These are phyloP conservation scores for Peromyscus leucopus DNA, from an alignment of 2,113 vertebrate genomes.

Conservation along the genomic window DNA sequence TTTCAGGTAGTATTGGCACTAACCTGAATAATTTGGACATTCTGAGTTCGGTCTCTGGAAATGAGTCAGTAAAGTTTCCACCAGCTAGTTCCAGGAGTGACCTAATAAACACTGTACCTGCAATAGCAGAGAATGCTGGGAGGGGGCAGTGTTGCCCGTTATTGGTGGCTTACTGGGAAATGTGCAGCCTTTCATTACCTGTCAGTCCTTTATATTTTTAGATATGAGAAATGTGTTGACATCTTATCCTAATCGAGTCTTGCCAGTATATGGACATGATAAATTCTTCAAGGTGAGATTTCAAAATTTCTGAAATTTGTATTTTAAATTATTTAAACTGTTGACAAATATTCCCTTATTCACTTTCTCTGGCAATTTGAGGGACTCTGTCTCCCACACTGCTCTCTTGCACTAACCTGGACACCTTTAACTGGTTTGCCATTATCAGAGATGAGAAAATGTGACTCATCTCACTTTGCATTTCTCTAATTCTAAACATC, in stretches of 20 bases:
- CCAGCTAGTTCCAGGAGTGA: no score
- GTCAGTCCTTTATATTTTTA: background rate
- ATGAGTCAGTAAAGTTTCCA: slow-evolving; percentile 1
- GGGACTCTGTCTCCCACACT: background rate
- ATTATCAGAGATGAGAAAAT: background rate
- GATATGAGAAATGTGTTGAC: background rate
- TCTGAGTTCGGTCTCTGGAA: background rate
- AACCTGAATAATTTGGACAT: background rate
- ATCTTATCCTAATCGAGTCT: background rate
- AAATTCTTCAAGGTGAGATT: slow-evolving; percentile 16
- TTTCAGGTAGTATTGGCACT: rapidly evolving
- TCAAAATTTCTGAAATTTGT: background rate
- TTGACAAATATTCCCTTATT: background rate
- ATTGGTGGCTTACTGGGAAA: background rate
- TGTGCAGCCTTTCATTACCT: background rate
- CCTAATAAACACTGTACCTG: background rate
- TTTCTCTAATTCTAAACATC: background rate
- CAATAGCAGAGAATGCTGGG: background rate
- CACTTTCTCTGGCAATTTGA: background rate
- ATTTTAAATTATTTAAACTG: background rate
- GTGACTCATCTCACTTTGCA: background rate
- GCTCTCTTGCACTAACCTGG: background rate
- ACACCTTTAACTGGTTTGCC: background rate
- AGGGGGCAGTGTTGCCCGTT: background rate
- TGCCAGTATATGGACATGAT: background rate